Conservation (phyloP, 2,113 vertebrate genomes). For the Cairina moschata region DNA sequence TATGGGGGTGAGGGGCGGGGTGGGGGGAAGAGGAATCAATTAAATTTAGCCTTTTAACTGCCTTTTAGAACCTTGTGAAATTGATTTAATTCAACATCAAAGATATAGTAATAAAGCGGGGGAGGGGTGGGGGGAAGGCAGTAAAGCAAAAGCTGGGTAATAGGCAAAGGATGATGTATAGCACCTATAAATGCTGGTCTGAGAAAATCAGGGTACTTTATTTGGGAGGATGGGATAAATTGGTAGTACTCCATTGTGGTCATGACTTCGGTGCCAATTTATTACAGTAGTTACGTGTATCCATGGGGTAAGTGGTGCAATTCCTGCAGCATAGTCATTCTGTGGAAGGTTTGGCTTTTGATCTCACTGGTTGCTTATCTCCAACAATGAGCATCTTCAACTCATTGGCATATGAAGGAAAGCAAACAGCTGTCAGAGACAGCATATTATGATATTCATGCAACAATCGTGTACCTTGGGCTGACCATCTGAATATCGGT, state of each 20-base stretch:
- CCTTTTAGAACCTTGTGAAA: constrained; percentile 49
- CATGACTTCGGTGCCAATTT: neutral
- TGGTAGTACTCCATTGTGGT: neutral
- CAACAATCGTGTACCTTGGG: neutral
- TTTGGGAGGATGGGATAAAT: neutral
- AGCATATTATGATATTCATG: rapidly evolving
- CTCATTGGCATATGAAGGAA: rapidly evolving
- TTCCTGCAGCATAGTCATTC: neutral
- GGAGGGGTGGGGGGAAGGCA: neutral
- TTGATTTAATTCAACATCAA: constrained; percentile 17
- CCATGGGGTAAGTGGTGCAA: rapidly evolving
- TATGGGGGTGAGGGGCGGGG: neutral
- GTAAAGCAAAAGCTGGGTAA: neutral
- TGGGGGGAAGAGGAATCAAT: neutral
- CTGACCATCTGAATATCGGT: neutral
- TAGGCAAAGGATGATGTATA: neutral
- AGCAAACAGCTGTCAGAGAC: neutral
- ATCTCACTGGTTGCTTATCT: neutral
- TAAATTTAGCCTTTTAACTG: constrained; percentile 37
- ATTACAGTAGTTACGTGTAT: neutral
- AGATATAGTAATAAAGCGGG: neutral
- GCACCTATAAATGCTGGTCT: neutral
- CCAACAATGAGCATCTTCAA: neutral
- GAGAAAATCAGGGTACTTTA: neutral
- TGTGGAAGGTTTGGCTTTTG: neutral